Base-by-base conservation (phyloP, 2,113 vertebrate species). In the Cheirogaleus medius region DNA sequence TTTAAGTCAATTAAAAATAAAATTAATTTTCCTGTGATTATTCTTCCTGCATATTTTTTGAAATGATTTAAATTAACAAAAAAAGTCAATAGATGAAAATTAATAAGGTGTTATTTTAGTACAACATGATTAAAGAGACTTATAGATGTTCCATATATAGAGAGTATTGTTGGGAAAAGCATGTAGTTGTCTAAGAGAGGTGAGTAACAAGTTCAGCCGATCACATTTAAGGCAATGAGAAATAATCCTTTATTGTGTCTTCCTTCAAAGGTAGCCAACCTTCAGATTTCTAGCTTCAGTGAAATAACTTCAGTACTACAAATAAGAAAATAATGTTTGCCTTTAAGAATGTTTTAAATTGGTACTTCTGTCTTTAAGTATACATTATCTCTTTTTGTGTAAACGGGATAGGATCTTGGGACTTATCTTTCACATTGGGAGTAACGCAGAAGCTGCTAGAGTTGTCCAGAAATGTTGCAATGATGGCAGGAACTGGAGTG, bases 1-100 rank as follows among this genome's bases (percentile, higher is more conserved):
- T 81, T 96, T 73, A 87, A 89, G 77, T 87, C 64, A 85, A 37
- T 82, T 92, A 85, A 94, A 93, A 47, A 8, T 39, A 93, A 95
- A 96, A 66, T 84, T 80, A 89, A 25, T 74, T 47, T 77, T 77
- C 27, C 7, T 91, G 0, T 90, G 21, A 83, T 77, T 83, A 52
- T 66, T 85, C 21, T 78, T 78, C 39, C 54, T 84, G 1, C 3
- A 20, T 82, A 66, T 94, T 77, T 52, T 88, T 89, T 25, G 66
- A 73, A 85, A 73, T 80, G 64, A 69, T 80, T 95, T 69, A 68
- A 86, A 54, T 89, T 94, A 25, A 63, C n/a, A 39, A 47, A 88
- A 88, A 95, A 49, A 68, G 20, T 81, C 18, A 92, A 13, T 54
- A n/a, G 63, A 18, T 80, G 29, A 91, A 94, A 90, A 66, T 76